phyloP scores from a whole-genome alignment of 2,888 invertebrate genomes.

The Hemithea aestivaria region DNA sequence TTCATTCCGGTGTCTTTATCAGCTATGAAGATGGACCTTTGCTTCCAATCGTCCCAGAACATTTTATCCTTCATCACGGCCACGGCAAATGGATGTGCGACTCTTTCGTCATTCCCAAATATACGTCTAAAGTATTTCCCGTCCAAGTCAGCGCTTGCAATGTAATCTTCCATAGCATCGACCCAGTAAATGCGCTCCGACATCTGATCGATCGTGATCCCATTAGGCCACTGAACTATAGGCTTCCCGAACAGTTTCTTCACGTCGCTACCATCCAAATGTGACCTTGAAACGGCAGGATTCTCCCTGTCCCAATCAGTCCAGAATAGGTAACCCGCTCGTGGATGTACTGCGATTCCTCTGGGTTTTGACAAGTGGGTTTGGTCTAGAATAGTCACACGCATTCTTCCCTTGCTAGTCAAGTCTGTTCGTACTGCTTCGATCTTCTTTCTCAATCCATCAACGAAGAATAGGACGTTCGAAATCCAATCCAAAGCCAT shows the following conservation, averaged over 20 bases:
- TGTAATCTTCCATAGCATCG: slow-evolving; percentile 89
- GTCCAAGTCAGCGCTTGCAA: slow-evolving; percentile 86
- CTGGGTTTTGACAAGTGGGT: slow-evolving; percentile 84
- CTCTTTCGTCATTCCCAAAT: slow-evolving; percentile 80
- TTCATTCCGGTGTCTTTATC: slow-evolving; percentile 87
- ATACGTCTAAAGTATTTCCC: slow-evolving; percentile 84
- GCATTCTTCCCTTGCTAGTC: slow-evolving; percentile 82
- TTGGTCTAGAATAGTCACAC: slow-evolving; percentile 85
- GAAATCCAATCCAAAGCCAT: slow-evolving; percentile 95
- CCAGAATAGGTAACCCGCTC: slow-evolving; percentile 89
- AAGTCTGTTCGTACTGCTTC: slow-evolving; percentile 87
- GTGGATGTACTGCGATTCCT: slow-evolving; percentile 91
- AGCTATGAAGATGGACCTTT: slow-evolving; percentile 86
- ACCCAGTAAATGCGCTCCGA: slow-evolving; percentile 92
- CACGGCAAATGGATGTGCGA: slow-evolving; percentile 91
- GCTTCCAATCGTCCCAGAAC: slow-evolving; percentile 95
- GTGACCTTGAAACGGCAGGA: slow-evolving; percentile 88
- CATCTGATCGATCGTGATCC: slow-evolving; percentile 90
- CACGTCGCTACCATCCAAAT: slow-evolving; percentile 86
- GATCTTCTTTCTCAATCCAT: slow-evolving; percentile 87
- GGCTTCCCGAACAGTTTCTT: slow-evolving; percentile 82
- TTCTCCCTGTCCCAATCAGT: slow-evolving; percentile 91
- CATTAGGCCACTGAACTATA: slow-evolving; percentile 91
- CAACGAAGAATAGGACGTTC: slow-evolving; percentile 91
- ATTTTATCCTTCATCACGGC: slow-evolving; percentile 90